These are phyloP conservation scores for Tragelaphus imberbis DNA, from an alignment of 2,113 vertebrate species.

Conservation along the genomic window DNA sequence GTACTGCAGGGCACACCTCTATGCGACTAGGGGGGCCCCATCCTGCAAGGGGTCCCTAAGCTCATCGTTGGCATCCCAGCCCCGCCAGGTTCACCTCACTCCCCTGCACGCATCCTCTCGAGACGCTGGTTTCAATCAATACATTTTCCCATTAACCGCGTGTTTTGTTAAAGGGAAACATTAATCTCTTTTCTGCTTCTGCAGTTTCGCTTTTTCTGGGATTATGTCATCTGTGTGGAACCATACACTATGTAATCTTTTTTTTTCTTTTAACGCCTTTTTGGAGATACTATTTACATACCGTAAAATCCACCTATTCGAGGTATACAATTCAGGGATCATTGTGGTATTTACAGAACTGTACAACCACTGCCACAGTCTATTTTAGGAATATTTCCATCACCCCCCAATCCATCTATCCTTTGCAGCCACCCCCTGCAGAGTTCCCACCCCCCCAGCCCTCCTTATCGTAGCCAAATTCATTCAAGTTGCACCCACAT, in stretches of 20 bases:
- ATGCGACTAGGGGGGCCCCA: accelerated
- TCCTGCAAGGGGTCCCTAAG: accelerated
- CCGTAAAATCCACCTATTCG: background rate
- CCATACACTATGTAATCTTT: background rate
- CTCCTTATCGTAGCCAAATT: too few relatives aligned
- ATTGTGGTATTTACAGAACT: background rate
- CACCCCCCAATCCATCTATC: too few relatives aligned
- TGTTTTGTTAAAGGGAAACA: background rate
- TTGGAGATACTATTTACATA: background rate
- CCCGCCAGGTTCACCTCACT: background rate
- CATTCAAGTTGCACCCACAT: accelerated
- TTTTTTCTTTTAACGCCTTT: background rate
- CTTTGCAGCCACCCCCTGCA: accelerated
- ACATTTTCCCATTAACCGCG: accelerated
- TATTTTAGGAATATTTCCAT: background rate
- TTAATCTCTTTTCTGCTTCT: background rate
- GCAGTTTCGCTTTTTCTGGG: background rate
- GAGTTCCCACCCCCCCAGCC: accelerated
- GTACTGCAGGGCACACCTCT: accelerated
- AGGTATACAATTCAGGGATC: background rate
- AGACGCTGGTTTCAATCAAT: background rate
- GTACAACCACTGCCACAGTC: accelerated
- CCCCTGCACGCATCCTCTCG: accelerated
- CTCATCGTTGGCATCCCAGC: accelerated
- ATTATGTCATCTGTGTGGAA: background rate